Evolutionary conservation across 2,888 invertebrate genomes (phyloP).

Genomic region (Chymomyza procnemis): DNA sequence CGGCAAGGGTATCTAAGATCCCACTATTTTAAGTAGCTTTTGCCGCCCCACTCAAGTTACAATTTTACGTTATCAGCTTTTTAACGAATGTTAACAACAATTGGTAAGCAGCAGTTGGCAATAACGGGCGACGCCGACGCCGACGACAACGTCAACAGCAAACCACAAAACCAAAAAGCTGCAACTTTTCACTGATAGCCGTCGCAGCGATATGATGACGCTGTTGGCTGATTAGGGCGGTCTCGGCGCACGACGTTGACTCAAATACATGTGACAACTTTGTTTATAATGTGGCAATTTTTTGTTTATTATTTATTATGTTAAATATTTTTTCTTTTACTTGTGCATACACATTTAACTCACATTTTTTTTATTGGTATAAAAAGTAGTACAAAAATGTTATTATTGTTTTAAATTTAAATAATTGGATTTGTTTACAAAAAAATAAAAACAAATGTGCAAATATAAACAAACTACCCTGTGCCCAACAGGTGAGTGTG

Average conservation of each 20-base stretch:
- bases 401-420: slow-evolving; percentile 55
- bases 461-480: slow-evolving; percentile 60
- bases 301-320: slow-evolving; percentile 14
- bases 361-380: slow-evolving; percentile 49
- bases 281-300: slow-evolving; percentile 33
- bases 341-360: slow-evolving; percentile 54
- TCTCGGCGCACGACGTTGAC: slow-evolving; percentile 27
- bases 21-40: no score
- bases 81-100: no score
- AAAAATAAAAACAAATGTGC: slow-evolving; percentile 60
- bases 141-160: not conserved
- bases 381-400: slow-evolving; percentile 65
- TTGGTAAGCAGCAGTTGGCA: no score
- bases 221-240: not conserved
- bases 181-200: not conserved
- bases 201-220: not conserved
- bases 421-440: slow-evolving; percentile 64
- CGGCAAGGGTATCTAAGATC: no score
- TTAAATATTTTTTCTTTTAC: slow-evolving; percentile 8
- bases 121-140: slow-evolving; percentile 16
- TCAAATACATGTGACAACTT: slow-evolving; percentile 42
- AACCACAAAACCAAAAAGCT: not conserved
- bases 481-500: slow-evolving; percentile 52
- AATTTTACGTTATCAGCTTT: no score
- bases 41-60: no score